A percentile compares a stretch with the other conserved stretches of the same genome.
phyloP scores from a whole-genome alignment of 2,113 vertebrate species.

The Campylorhamphus procurvoides region DNA sequence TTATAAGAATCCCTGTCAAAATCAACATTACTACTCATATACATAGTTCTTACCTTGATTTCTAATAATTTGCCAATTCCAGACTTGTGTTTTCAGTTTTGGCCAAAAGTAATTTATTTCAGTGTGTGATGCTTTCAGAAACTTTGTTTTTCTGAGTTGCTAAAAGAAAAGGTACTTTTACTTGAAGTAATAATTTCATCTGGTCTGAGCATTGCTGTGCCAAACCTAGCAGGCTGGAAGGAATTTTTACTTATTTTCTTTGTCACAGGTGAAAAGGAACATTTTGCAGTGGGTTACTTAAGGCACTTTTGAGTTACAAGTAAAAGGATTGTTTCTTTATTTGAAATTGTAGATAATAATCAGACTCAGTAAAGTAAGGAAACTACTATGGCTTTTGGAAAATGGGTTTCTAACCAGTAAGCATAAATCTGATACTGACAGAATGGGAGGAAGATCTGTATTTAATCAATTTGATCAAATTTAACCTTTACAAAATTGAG shows the following conservation, averaged over 20 bases:
- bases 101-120: background rate
- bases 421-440: slow-evolving; percentile 39
- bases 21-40: background rate
- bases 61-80: background rate
- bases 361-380: slow-evolving; percentile 19
- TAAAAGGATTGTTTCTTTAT: background rate
- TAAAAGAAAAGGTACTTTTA: background rate
- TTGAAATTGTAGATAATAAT: slow-evolving; percentile 14
- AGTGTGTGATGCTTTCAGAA: background rate
- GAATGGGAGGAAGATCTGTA: slow-evolving; percentile 58
- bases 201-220: background rate
- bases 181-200: background rate
- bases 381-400: slow-evolving; percentile 20
- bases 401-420: slow-evolving; percentile 38
- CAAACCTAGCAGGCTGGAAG: background rate
- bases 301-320: background rate
- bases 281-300: background rate
- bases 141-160: background rate
- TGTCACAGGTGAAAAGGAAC: background rate
- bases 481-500: slow-evolving; percentile 72
- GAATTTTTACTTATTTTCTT: background rate
- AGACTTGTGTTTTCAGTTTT: background rate
- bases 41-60: background rate
- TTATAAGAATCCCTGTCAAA: background rate
- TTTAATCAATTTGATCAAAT: slow-evolving; percentile 77